phyloP scores from a whole-genome alignment of 2,113 vertebrate species.

The Chelonoidis abingdonii region DNA sequence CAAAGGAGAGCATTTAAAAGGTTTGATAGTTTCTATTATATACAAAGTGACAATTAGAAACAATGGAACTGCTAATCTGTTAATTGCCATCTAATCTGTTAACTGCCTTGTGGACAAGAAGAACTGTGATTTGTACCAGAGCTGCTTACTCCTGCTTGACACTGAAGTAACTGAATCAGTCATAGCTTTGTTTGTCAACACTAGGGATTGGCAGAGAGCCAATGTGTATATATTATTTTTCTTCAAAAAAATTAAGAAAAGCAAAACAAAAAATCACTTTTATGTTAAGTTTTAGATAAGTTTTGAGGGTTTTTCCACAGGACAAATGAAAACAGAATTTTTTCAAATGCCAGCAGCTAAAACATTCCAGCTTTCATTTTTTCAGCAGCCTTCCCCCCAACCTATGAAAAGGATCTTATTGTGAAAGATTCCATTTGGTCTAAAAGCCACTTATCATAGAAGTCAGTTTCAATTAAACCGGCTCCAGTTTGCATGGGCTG shows the following conservation, averaged over 20 bases:
- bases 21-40: background rate
- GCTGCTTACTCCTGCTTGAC: background rate
- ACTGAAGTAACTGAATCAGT: background rate
- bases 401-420: background rate
- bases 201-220: background rate
- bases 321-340: slow-evolving; percentile 30
- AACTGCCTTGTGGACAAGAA: background rate
- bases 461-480: background rate
- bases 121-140: background rate
- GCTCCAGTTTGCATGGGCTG: background rate
- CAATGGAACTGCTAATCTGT: background rate
- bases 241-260: background rate
- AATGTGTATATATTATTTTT: slow-evolving; percentile 2
- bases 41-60: background rate
- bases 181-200: background rate
- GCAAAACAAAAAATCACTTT: background rate
- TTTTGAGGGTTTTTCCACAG: slow-evolving; percentile 9
- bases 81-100: background rate
- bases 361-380: background rate
- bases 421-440: background rate
- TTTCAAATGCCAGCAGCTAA: background rate
- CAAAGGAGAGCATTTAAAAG: background rate
- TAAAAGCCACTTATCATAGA: background rate
- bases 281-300: background rate
- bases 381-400: background rate